A percentile compares a stretch with the other conserved stretches of the same genome.
phyloP scores from a whole-genome alignment of 2,797 vertebrate genomes.

The Sternotherus odoratus region DNA sequence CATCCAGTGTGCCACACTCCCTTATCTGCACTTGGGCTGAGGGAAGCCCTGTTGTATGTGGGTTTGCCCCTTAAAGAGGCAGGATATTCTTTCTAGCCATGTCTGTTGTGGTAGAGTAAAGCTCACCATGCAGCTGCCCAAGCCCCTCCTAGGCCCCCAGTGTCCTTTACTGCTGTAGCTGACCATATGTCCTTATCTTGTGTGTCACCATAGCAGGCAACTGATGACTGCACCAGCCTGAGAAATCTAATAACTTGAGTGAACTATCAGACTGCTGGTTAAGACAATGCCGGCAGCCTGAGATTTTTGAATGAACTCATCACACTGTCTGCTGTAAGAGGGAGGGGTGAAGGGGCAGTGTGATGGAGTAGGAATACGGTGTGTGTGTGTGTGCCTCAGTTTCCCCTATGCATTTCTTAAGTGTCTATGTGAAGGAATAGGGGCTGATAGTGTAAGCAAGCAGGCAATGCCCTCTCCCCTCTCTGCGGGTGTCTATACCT shows the following conservation, averaged over 20 bases:
- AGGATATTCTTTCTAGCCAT: neutral
- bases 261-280: neutral
- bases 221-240: neutral
- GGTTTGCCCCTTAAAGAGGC: neutral
- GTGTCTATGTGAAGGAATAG: no score
- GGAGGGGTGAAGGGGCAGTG: neutral
- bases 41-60: neutral
- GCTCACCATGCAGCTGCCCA: accelerated
- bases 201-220: no score
- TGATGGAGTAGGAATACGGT: no score
- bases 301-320: neutral
- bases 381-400: no score
- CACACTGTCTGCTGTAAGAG: neutral
- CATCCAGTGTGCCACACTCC: neutral
- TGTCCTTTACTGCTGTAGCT: neutral
- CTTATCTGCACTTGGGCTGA: neutral
- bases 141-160: neutral
- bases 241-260: neutral
- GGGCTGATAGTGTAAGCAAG: no score
- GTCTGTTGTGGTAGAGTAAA: neutral
- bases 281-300: neutral
- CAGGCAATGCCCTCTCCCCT: no score
- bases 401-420: no score
- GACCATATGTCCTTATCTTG: accelerated
- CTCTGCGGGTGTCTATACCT: no score